phyloP scores from a whole-genome alignment of 2,888 invertebrate genomes.

The Microctonus aethiopoides region DNA sequence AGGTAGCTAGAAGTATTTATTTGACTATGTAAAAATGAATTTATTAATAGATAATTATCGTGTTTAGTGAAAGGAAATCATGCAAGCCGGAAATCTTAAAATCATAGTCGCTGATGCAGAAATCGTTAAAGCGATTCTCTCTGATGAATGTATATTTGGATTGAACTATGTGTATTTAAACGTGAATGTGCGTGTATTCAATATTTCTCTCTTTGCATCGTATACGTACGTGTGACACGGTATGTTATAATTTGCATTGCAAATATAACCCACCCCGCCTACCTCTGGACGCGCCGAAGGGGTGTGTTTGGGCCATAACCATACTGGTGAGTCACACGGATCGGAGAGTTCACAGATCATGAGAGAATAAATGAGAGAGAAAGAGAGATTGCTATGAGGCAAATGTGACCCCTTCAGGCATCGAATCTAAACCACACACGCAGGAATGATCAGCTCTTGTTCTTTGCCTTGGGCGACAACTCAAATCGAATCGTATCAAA shows the following conservation, averaged over 20 bases:
- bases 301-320: conserved; percentile 39
- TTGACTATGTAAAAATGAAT: neutral
- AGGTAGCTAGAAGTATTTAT: too few relatives aligned
- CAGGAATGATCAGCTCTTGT: conserved; percentile 41
- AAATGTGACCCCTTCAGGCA: conserved; percentile 30
- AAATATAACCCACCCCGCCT: conserved; percentile 53
- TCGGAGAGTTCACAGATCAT: conserved; percentile 25
- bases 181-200: conserved; percentile 20
- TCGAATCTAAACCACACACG: conserved; percentile 36
- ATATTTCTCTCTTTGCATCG: conserved; percentile 29
- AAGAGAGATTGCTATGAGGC: conserved; percentile 16
- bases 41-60: neutral
- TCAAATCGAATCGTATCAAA: conserved; percentile 44
- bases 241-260: conserved; percentile 64
- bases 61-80: neutral
- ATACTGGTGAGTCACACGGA: conserved; percentile 42
- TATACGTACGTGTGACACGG: conserved; percentile 50
- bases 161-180: neutral
- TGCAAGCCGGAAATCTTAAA: neutral
- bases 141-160: neutral
- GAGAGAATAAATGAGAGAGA: conserved; percentile 29
- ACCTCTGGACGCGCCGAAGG: conserved; percentile 39
- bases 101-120: conserved; percentile 15
- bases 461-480: conserved; percentile 44
- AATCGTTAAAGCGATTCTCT: conserved; percentile 1